Conservation (phyloP, 2,113 vertebrate genomes). For the Delphinus delphis region DNA sequence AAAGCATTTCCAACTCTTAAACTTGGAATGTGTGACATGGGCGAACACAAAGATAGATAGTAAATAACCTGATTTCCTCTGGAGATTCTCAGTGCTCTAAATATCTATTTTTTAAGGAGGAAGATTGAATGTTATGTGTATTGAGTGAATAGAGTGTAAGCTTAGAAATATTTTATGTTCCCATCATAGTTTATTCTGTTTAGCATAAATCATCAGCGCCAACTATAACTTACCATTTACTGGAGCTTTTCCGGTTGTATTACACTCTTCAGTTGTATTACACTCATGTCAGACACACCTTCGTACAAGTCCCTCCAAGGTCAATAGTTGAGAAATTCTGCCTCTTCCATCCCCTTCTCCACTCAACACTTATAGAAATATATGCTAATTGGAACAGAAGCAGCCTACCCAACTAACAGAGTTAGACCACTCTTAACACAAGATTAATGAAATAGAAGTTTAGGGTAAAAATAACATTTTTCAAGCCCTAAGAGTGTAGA, state of each 20-base stretch:
- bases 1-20: conserved; percentile 15
- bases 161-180: conserved; percentile 61
- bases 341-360: conserved; percentile 34
- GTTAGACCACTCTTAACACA: conserved; percentile 51
- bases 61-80: conserved; percentile 24
- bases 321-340: conserved; percentile 56
- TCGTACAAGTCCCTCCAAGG: conserved; percentile 47
- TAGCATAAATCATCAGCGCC: conserved; percentile 58
- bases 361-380: conserved; percentile 69
- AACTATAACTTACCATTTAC: conserved; percentile 26
- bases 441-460: conserved; percentile 65
- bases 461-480: conserved; percentile 60
- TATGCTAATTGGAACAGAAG: conserved; percentile 61
- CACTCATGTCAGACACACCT: conserved; percentile 66
- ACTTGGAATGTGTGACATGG: not conserved
- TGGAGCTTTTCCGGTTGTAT: not conserved
- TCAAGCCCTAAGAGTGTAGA: not conserved
- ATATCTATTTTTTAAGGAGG: conserved; percentile 35
- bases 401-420: conserved; percentile 30
- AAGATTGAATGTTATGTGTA: conserved; percentile 52
- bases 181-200: conserved; percentile 56
- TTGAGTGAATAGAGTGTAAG: conserved; percentile 62
- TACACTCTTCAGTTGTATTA: conserved; percentile 5
- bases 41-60: not conserved
- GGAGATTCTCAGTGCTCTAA: not conserved